phyloP scores from a whole-genome alignment of 1,140 invertebrate species.

The Maniola jurtina region DNA sequence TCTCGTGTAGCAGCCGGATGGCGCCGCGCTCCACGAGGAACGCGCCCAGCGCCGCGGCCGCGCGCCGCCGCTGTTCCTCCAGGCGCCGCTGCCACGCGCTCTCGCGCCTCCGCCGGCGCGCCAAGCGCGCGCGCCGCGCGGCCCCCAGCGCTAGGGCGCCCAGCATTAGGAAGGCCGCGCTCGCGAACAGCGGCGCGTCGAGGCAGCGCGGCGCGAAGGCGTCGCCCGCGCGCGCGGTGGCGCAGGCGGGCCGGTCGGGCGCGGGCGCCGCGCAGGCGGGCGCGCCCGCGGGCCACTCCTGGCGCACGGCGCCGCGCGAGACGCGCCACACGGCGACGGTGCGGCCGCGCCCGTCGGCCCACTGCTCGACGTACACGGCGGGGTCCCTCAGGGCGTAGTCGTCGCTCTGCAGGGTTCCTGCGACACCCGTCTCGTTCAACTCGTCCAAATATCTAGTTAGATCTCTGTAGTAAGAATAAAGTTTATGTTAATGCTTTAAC shows the following conservation, averaged over 20 bases:
- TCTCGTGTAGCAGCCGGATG: conserved; percentile 83
- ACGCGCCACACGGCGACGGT: background rate
- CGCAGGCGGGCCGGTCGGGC: conserved; percentile 24
- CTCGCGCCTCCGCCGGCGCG: conserved; percentile 85
- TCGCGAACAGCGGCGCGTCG: conserved; percentile 22
- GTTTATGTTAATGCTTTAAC: background rate
- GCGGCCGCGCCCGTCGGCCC: background rate
- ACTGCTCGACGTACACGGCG: background rate
- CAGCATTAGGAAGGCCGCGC: background rate
- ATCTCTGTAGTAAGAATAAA: background rate
- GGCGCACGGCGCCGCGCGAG: background rate
- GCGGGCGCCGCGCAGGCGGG: background rate
- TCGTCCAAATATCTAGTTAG: background rate
- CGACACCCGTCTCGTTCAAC: background rate
- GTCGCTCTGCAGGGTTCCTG: background rate
- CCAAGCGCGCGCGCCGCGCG: conserved; percentile 44
- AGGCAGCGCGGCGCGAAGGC: conserved; percentile 36
- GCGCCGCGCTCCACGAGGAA: conserved; percentile 79
- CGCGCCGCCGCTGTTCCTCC: conserved; percentile 79
- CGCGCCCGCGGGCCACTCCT: background rate
- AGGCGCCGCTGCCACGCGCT: conserved; percentile 81
- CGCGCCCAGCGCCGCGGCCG: conserved; percentile 93
- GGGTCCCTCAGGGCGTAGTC: background rate
- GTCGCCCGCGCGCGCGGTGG: conserved; percentile 17
- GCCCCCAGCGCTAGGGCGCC: background rate